phyloP scores from a whole-genome alignment of 2,797 vertebrate genomes.

The Tangara arthus region DNA sequence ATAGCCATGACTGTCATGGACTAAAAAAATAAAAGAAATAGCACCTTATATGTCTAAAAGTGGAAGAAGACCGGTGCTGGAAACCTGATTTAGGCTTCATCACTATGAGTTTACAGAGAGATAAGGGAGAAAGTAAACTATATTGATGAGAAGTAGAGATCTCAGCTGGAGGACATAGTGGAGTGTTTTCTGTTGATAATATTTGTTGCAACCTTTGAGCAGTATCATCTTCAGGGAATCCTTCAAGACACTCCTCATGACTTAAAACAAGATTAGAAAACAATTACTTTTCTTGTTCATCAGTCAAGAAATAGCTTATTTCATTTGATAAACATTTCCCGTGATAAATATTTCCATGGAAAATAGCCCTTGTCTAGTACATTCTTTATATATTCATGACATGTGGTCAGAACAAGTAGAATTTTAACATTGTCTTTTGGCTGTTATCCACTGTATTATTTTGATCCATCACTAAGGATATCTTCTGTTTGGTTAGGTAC shows the following conservation, averaged over 20 bases:
- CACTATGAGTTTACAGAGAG: neutral
- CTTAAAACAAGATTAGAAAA: neutral
- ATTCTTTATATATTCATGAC: neutral
- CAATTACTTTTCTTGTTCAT: neutral
- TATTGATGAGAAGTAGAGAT: neutral
- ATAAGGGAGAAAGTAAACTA: neutral
- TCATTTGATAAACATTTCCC: neutral
- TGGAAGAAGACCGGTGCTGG: neutral
- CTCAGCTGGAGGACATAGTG: neutral
- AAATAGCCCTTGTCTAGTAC: neutral
- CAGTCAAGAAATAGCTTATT: neutral
- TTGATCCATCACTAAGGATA: neutral
- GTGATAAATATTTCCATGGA: neutral
- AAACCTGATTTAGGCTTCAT: neutral
- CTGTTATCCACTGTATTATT: neutral
- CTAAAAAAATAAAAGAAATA: neutral
- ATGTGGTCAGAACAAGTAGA: neutral
- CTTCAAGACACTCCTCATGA: neutral
- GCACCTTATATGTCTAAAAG: neutral
- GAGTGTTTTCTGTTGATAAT: neutral
- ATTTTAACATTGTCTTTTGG: neutral
- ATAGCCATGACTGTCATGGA: neutral
- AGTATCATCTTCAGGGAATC: neutral
- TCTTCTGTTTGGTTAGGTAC: neutral
- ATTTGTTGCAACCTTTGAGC: neutral